Evolutionary conservation across 23 tunicate genomes (phyloP), one percentile per base, ranked within the genome.

Genomic region (Oikopleura dioica): DNA sequence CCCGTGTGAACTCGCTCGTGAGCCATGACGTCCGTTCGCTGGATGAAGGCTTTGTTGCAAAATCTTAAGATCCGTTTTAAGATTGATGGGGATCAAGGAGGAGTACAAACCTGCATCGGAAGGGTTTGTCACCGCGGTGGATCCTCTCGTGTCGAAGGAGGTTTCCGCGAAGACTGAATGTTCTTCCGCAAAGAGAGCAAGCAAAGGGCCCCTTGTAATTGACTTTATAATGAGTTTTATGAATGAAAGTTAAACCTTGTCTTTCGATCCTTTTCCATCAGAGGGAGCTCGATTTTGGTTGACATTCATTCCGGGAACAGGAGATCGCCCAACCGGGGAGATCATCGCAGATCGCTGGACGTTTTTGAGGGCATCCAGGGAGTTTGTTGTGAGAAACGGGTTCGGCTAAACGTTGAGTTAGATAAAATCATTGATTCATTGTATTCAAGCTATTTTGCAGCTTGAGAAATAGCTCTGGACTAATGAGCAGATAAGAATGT

Each of bases 1-100:
- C 72, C 72, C 72, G 72, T 63, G 33, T 63, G 72, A 28, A 63
- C 72, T 63, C 72, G 72, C 72, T 63, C 72, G 72, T 63, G 72
- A 23, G 72, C 72, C 33, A 63, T 2, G 30, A 63, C 72, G 33
- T 63, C 72, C 72, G 72, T 63, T 63, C 72, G 29, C 26, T 63
- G 72, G 33, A 63, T 63, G 72, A 63, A 63, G 4, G 72, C 72
- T 28, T 63, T 63, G 72, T 63, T 63, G 72, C 72, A 63, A 28
- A 63, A 63, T 28, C 72, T 63, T 2, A 63, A 63, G 30, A 9
- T 44, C 16, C 55, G 9, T 44, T 44, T 44, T 44, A 44, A 44
- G 9, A 9, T 44, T 16, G 16, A 9, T 9, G 16, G 16, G 9
- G 55, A 44, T 44, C 55, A 44, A 63, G 26, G n/a, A n/a, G n/a